Base-by-base conservation (phyloP, 2,113 vertebrate genomes). In the Dasypus novemcinctus region DNA sequence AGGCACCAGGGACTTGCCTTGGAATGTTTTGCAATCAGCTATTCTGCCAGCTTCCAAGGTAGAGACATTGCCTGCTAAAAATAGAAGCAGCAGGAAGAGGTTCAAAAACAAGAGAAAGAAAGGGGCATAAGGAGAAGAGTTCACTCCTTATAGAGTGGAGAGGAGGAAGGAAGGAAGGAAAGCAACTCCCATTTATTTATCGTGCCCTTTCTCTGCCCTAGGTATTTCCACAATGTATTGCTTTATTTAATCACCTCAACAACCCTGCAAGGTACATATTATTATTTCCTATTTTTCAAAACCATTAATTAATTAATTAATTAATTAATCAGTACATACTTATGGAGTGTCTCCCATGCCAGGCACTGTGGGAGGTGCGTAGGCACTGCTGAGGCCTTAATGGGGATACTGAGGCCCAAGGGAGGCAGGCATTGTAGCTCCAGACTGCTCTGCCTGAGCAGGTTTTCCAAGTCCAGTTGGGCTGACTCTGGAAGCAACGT, bases 21-120 rank as follows among this genome's bases (percentile, higher is more conserved):
- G 88, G 71, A 93, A 91, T 91, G 54, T 63, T 92, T 79, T 36
- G 49, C 76, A 91, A 75, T 92, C 54, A 11, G 23, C 68, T 83
- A 23, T 92, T 71, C 63, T 61, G 29, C 63, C 43, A 75, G 57
- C 46, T 92, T 88, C n/a, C 29, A 66, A 64, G 33, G 46, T 80
- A 71, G 38, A 83, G 80, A 64, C 17, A 43, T 61, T 31, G 59
- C 68, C 66, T n/a, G 49, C 36, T 86, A 59, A 94, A 92, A 88
- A 85, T 2, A 85, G 88, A 69, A 92, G 63, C 49, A 41, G 74
- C 18, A 72, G 17, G 66, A 49, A 57, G 71, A 33, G 13, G 3
- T 63, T 61, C 17, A 38, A 79, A 92, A 92, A 66, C 49, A 74
- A n/a, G 14, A 96, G 76, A 74, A n/a, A 52, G 25, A 80, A 84